phyloP scores from a whole-genome alignment of 2,888 invertebrate species.

The Drosophila antonietae region DNA sequence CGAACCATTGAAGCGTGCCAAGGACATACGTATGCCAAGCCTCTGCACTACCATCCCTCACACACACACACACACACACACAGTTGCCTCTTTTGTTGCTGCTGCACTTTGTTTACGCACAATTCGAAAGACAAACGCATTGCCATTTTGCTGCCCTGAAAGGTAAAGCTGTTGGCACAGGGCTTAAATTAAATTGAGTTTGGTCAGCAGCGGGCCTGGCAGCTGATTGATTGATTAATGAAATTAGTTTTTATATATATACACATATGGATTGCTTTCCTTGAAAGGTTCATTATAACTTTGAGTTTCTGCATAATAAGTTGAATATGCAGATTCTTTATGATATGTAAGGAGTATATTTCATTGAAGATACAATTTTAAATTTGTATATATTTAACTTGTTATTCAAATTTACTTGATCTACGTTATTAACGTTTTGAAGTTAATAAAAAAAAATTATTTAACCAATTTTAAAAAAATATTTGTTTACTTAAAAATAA shows the following conservation, averaged over 20 bases:
- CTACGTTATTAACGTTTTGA: too few species aligned
- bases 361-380: too few species aligned
- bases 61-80: neutral
- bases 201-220: slow-evolving; percentile 12
- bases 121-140: slow-evolving; percentile 56
- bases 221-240: slow-evolving; percentile 44
- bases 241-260: neutral
- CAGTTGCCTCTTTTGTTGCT: slow-evolving; percentile 24
- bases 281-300: neutral
- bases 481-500: too few species aligned
- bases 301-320: too few species aligned
- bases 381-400: neutral
- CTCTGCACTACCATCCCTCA: neutral
- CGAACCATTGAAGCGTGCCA: slow-evolving; percentile 52
- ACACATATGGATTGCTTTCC: neutral
- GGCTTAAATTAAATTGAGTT: slow-evolving; percentile 25
- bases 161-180: slow-evolving; percentile 10
- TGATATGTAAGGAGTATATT: too few species aligned
- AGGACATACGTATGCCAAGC: slow-evolving; percentile 49
- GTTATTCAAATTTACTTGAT: too few species aligned
- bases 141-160: slow-evolving; percentile 12
- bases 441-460: too few species aligned
- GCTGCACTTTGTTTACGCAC: slow-evolving; percentile 28
- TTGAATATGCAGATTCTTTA: neutral
- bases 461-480: too few species aligned